These are phyloP conservation scores for Tarsius wallacei DNA, from an alignment of 2,797 vertebrate genomes.

Conservation along the genomic window DNA sequence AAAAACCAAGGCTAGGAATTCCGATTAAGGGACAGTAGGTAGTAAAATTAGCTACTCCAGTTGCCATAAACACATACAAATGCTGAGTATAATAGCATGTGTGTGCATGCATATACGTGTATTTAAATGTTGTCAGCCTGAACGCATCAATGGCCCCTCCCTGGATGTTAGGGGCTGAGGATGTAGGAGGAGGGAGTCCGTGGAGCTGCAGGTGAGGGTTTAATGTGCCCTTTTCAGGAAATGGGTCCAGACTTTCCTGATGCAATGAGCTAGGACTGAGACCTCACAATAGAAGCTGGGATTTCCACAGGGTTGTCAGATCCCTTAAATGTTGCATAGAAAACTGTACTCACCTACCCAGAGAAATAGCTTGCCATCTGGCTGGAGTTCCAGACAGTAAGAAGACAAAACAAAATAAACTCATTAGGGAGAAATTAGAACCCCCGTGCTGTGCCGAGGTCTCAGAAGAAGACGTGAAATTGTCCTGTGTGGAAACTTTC, in stretches of 20 bases:
- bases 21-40: neutral
- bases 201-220: neutral
- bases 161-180: neutral
- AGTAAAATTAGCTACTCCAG: neutral
- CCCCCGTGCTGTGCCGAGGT: neutral
- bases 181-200: neutral
- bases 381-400: neutral
- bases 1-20: neutral
- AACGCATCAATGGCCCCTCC: neutral
- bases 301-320: neutral
- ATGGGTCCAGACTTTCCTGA: neutral
- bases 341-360: neutral
- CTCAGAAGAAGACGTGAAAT: neutral
- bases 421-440: neutral
- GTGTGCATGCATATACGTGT: neutral
- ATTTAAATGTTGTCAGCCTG: neutral
- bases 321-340: neutral
- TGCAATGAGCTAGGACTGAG: neutral
- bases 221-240: rapidly evolving
- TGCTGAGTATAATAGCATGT: neutral
- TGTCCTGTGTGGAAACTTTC: neutral
- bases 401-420: neutral
- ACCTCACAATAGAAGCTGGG: neutral
- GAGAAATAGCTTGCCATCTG: neutral
- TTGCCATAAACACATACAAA: neutral